phyloP scores from a whole-genome alignment of 2,113 vertebrate species.

The Cyprinodon brontotheroides region DNA sequence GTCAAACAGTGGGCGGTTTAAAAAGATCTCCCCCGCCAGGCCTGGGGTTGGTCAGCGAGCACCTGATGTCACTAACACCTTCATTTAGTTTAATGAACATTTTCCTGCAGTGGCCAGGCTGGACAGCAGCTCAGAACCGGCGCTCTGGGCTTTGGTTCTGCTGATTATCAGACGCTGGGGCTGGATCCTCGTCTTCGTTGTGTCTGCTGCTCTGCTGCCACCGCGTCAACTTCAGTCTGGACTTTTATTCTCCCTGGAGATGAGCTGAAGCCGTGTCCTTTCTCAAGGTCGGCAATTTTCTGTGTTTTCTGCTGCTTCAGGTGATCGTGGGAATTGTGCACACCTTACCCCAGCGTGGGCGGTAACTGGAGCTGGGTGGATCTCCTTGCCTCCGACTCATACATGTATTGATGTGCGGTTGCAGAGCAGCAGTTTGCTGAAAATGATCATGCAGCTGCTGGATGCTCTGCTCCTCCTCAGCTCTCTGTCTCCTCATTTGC shows the following conservation, averaged over 20 bases:
- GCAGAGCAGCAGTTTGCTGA: background rate
- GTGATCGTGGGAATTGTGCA: conserved; percentile 39
- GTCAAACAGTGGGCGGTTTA: no score
- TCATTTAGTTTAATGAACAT: no score
- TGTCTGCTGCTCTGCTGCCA: background rate
- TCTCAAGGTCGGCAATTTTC: conserved; percentile 60
- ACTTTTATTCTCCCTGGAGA: conserved; percentile 49
- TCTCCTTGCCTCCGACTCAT: background rate
- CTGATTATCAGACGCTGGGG: no score
- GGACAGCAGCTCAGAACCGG: no score
- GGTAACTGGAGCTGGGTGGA: background rate
- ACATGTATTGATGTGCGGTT: background rate
- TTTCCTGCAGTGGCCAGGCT: no score
- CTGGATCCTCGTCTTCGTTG: no score
- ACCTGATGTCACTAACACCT: no score
- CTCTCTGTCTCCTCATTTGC: no score
- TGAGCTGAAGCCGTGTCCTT: conserved; percentile 38
- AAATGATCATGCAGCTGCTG: no score
- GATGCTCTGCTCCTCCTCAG: conserved; percentile 17
- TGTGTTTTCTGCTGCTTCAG: conserved; percentile 64
- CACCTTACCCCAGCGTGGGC: background rate
- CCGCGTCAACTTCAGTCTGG: conserved; percentile 9
- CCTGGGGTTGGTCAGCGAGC: no score
- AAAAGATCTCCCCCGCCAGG: no score
- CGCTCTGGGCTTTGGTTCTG: no score